These are phyloP conservation scores for Troglohyphantes excavatus DNA, from an alignment of 2,888 invertebrate genomes.

Conservation along the genomic window DNA sequence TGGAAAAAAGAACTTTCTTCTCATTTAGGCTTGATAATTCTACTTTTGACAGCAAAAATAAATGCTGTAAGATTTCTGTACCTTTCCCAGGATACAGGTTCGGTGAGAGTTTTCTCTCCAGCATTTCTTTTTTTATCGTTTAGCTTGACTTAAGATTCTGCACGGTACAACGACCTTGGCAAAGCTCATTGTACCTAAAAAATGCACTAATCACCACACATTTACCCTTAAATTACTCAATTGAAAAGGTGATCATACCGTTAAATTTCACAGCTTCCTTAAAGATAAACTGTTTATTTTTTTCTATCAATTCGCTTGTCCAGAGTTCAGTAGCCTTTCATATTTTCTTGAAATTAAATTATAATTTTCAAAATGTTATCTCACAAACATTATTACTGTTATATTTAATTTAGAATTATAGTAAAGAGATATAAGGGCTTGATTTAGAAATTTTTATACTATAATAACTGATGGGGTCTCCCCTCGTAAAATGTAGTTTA, in stretches of 20 bases:
- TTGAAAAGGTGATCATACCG: not conserved
- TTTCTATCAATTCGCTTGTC: too few relatives aligned
- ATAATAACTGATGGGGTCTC: too few relatives aligned
- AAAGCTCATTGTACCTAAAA: conserved; percentile 15
- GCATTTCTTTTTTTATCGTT: conserved; percentile 8
- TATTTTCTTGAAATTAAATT: too few relatives aligned
- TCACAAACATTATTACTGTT: too few relatives aligned
- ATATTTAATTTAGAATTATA: too few relatives aligned
- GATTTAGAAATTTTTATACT: too few relatives aligned
- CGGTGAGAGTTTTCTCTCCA: conserved; percentile 15
- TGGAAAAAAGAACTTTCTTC: not conserved
- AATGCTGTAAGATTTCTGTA: not conserved
- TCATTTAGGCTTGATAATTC: not conserved
- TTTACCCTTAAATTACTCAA: not conserved
- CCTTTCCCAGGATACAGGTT: conserved; percentile 40
- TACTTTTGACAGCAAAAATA: conserved; percentile 8
- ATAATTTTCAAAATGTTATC: too few relatives aligned
- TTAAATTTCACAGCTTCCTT: not conserved
- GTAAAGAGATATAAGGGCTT: too few relatives aligned
- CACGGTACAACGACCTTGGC: conserved; percentile 19
- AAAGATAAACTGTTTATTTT: too few relatives aligned
- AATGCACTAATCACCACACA: not conserved
- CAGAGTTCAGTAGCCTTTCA: too few relatives aligned
- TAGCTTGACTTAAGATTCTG: conserved; percentile 22
- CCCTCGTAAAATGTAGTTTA: too few relatives aligned